Conservation (phyloP, 2,888 invertebrate genomes). For the Rhagium mordax region DNA sequence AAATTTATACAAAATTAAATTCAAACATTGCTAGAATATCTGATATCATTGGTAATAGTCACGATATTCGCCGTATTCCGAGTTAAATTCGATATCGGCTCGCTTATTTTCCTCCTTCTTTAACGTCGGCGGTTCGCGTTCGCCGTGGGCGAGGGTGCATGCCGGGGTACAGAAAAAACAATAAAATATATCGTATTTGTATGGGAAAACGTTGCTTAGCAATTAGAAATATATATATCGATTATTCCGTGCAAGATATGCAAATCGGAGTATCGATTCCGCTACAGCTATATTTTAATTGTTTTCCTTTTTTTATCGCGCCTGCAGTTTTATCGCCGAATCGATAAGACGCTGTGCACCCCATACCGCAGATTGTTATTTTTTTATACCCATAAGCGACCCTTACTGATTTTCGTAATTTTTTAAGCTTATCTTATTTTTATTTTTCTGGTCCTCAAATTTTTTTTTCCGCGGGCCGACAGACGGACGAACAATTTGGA, state of each 20-base stretch:
- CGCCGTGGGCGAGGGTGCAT: background rate
- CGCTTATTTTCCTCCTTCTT: constrained; percentile 28
- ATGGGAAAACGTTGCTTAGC: constrained; percentile 66
- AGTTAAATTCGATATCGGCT: constrained; percentile 30
- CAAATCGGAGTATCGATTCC: constrained; percentile 59
- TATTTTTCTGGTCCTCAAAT: no score
- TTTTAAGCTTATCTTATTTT: no score
- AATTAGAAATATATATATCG: constrained; percentile 65
- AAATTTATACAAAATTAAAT: constrained; percentile 69
- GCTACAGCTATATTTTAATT: constrained; percentile 46
- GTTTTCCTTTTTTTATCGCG: constrained; percentile 40
- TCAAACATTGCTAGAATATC: constrained; percentile 66
- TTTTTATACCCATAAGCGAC: no score
- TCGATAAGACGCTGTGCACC: constrained; percentile 20
- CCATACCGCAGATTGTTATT: no score
- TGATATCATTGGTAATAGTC: constrained; percentile 68
- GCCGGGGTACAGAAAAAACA: constrained; percentile 29
- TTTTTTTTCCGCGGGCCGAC: no score
- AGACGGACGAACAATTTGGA: no score
- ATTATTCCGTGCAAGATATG: constrained; percentile 62
- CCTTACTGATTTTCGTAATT: no score
- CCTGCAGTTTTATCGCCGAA: constrained; percentile 38
- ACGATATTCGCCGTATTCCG: constrained; percentile 56
- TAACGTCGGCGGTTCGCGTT: background rate
- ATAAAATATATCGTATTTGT: constrained; percentile 62